Conservation (phyloP, 2,797 vertebrate species). For the Smutsia temminckii region DNA sequence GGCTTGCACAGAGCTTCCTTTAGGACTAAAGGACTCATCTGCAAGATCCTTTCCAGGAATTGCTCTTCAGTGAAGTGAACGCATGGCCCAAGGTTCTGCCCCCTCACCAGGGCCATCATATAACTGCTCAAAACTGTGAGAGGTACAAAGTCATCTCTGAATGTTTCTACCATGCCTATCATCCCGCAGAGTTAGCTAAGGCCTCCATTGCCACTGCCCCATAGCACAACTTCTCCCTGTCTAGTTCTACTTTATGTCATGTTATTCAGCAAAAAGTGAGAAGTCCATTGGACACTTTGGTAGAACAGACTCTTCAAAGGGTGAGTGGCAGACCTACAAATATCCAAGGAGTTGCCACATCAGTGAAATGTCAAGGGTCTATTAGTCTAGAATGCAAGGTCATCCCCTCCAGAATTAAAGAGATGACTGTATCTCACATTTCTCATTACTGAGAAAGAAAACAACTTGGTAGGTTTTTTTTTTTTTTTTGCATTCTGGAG, state of each 20-base stretch:
- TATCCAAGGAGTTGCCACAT: not conserved
- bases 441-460: not conserved
- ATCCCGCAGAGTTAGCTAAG: not conserved
- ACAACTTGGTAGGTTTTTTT: not conserved
- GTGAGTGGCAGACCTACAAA: not conserved
- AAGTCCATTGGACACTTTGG: not conserved
- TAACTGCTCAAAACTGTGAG: not conserved
- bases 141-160: not conserved
- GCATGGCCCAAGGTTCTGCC: not conserved
- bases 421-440: not conserved
- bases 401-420: not conserved
- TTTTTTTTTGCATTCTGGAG: not conserved
- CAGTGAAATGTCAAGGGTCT: not conserved
- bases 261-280: not conserved
- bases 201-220: not conserved
- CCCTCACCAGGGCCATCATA: not conserved
- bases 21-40: not conserved
- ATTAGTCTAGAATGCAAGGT: not conserved
- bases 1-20: not conserved
- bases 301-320: not conserved
- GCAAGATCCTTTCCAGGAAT: not conserved
- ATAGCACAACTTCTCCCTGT: not conserved
- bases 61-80: not conserved
- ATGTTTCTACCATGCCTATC: rapidly evolving
- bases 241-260: not conserved